These are phyloP conservation scores for Tridacna gigas DNA, from an alignment of 2,888 invertebrate genomes.

Conservation along the genomic window DNA sequence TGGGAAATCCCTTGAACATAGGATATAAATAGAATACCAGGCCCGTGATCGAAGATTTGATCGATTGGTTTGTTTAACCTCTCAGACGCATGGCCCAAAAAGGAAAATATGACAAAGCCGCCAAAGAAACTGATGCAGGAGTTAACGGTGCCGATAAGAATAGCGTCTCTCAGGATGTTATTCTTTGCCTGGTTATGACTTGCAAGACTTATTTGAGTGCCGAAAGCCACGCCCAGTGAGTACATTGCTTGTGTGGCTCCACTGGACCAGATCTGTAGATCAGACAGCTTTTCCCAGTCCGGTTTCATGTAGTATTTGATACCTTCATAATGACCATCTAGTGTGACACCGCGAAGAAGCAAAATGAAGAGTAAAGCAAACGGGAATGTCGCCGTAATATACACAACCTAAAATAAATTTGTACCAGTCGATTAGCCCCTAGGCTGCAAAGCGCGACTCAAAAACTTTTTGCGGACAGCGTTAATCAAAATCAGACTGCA, in stretches of 20 bases:
- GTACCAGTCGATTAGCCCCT: not conserved
- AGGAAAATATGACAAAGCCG: conserved; percentile 44
- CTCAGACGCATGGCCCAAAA: conserved; percentile 48
- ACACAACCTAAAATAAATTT: not conserved
- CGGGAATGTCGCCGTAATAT: not conserved
- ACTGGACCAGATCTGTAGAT: conserved; percentile 46
- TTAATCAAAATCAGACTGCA: no score
- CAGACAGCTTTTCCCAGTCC: conserved; percentile 36
- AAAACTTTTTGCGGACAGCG: no score
- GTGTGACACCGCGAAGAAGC: conserved; percentile 35
- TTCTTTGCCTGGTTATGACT: conserved; percentile 46
- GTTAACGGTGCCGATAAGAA: conserved; percentile 35
- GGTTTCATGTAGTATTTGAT: conserved; percentile 36
- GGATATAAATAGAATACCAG: conserved; percentile 52
- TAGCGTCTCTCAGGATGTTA: conserved; percentile 40
- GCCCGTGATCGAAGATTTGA: conserved; percentile 44
- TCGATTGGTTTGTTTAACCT: conserved; percentile 34
- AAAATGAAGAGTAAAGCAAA: conserved; percentile 42
- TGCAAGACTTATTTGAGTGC: conserved; percentile 34
- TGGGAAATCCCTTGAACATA: conserved; percentile 47
- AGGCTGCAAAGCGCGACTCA: no score
- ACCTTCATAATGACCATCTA: conserved; percentile 35
- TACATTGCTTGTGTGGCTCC: conserved; percentile 49
- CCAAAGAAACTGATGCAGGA: conserved; percentile 40
- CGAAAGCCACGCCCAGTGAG: conserved; percentile 41